Evolutionary conservation across 2,888 invertebrate species (phyloP), one percentile per base, ranked within the genome.

Genomic region (Dynastes maya): DNA sequence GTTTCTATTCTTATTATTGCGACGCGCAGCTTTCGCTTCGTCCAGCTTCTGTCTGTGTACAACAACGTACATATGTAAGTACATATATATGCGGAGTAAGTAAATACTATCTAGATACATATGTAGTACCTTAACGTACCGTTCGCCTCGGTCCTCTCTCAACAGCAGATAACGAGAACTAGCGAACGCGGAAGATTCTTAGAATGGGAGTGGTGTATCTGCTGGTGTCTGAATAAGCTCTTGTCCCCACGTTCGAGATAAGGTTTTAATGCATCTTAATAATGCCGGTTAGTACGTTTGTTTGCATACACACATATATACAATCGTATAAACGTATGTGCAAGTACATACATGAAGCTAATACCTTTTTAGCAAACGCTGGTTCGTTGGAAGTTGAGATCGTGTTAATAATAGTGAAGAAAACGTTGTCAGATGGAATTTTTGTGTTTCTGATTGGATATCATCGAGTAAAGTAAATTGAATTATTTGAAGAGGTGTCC

Each of bases 211-310:
- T 72, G 78, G 71, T 72, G 63, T 64, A 8, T 45, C 58, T 72
- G 58, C 58, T 72, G 72, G 58, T 72, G 58, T 72, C 58, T 72
- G 74, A 72, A 74, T 74, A 72, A 58, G 79, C 67, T 72, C 80
- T 80, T 80, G 80, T 80, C 80, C 71, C 76, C 74, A 75, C 45
- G 78, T 74, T 68, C 22, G 74, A 77, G 81, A 82, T 82, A 81
- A 78, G 77, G 79, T 79, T 79, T 80, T 82, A 81, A 81, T 82
- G 81, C 82, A 82, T 82, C 82, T 82, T 82, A 82, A 81, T 82
- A 82, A 82, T 78, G 78, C 79, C 51, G 78, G 32, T 72, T 67
- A 67, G 67, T 67, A 67, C 45, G 22, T 49, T 55, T 55, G 22
- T 67, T 45, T 55, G 53, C 61, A 71, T 22, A 49, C 49, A 9